Base-by-base conservation (phyloP, 2,888 invertebrate genomes). In the Dichetophora obliterata region DNA sequence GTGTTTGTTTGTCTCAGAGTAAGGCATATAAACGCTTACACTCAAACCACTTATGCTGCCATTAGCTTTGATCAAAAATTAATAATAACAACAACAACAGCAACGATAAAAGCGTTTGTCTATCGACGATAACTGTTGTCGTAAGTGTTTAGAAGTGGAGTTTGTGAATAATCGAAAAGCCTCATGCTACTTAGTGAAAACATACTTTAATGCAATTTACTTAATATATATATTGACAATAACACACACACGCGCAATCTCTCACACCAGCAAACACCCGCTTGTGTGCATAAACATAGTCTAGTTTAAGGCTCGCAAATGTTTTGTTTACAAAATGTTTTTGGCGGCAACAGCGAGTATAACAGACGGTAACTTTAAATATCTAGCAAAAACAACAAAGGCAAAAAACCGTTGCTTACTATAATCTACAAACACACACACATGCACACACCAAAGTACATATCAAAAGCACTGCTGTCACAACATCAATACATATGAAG, bases 221-320 rank as follows among this genome's bases (percentile, higher is more conserved):
- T 9, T 37, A 22, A 65, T 65, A 22, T 37, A 43, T n/a, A 82
- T 84, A 86, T n/a, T n/a, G n/a, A n/a, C 83, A 84, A 83, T 85
- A 83, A 83, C 83, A 82, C 82, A 83, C 80, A 83, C 79, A 82
- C 80, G 81, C 54, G 71, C 48, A n/a, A n/a, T 74, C 75, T 73
- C 54, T n/a, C 43, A 71, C 66, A 74, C 66, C 14, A 65, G 27
- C 37, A 50, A 19, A 54, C n/a, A 68, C 50, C 71, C 68, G 37
- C 4, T 19, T 34, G 34, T 3, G 1, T 5, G 8, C 34, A 31
- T 16, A 63, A 34, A 37, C 57, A 71, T 19, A 63, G 37, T 24
- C 43, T 63, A 61, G 27, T 73, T 61, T 73, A 52, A 73, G 50
- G 48, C 63, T 63, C 48, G 57, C 63, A 63, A 63, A 14, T 37